Conservation (phyloP, 2,113 vertebrate species). For the Microcebus lehilahytsara region DNA sequence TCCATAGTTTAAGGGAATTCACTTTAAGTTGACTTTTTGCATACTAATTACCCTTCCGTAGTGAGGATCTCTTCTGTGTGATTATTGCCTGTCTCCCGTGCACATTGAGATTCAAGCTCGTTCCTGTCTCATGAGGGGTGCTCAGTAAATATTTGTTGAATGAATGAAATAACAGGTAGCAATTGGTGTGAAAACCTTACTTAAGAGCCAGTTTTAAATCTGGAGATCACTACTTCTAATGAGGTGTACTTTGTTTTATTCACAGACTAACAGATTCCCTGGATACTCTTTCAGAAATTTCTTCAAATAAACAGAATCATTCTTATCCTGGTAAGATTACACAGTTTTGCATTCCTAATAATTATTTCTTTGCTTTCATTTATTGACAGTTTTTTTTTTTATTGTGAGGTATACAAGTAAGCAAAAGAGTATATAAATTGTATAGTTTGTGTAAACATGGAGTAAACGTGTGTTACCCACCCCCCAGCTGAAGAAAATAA, state of each 20-base stretch:
- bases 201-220: not conserved
- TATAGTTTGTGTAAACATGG: not conserved
- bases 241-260: not conserved
- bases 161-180: not conserved
- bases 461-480: not conserved
- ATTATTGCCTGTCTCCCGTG: not conserved
- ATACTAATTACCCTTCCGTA: not conserved
- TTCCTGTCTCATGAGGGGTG: not conserved
- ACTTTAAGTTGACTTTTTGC: not conserved
- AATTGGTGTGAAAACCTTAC: not conserved
- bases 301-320: slow-evolving; percentile 87
- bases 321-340: slow-evolving; percentile 89
- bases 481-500: not conserved
- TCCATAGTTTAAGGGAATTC: not conserved
- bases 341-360: slow-evolving; percentile 16
- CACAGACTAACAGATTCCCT: slow-evolving; percentile 93
- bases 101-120: not conserved
- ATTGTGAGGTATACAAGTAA: not conserved
- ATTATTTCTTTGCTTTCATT: not conserved
- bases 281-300: slow-evolving; percentile 93
- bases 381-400: not conserved
- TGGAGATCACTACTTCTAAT: not conserved
- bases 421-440: not conserved
- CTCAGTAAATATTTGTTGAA: not conserved
- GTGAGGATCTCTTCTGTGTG: not conserved